These are phyloP conservation scores for Oreochromis aureus DNA, from an alignment of 2,113 vertebrate genomes.

Conservation along the genomic window DNA sequence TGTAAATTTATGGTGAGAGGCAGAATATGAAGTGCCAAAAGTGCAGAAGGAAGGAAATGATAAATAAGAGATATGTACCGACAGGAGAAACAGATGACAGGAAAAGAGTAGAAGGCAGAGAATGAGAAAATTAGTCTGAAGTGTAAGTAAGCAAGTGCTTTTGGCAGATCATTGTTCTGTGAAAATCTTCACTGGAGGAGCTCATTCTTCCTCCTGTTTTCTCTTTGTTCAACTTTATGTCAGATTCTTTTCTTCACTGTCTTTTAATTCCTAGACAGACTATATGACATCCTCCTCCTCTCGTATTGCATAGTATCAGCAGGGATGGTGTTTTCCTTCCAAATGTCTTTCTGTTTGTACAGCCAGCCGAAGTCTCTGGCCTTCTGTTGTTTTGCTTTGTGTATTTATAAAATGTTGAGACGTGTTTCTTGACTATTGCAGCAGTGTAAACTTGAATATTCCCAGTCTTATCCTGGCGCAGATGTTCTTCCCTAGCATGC, in stretches of 20 bases:
- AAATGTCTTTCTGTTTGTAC: neutral
- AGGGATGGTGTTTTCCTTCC: neutral
- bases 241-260: neutral
- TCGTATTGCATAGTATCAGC: conserved; percentile 6
- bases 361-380: neutral
- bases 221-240: neutral
- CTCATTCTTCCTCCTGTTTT: neutral
- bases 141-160: conserved; percentile 3
- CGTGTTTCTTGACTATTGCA: neutral
- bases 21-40: conserved; percentile 29
- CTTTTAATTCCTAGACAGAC: conserved; percentile 5
- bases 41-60: neutral
- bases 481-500: neutral
- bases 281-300: neutral
- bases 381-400: neutral
- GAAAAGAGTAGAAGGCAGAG: neutral
- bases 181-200: conserved; percentile 2
- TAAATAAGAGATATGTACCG: conserved; percentile 25
- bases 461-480: neutral
- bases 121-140: conserved; percentile 37
- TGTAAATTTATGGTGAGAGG: conserved; percentile 15
- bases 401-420: neutral
- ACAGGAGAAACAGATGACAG: neutral
- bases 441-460: neutral
- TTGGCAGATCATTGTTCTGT: conserved; percentile 19